Evolutionary conservation across 2,113 vertebrate genomes (phyloP).

Genomic region (Antechinus stuartii): DNA sequence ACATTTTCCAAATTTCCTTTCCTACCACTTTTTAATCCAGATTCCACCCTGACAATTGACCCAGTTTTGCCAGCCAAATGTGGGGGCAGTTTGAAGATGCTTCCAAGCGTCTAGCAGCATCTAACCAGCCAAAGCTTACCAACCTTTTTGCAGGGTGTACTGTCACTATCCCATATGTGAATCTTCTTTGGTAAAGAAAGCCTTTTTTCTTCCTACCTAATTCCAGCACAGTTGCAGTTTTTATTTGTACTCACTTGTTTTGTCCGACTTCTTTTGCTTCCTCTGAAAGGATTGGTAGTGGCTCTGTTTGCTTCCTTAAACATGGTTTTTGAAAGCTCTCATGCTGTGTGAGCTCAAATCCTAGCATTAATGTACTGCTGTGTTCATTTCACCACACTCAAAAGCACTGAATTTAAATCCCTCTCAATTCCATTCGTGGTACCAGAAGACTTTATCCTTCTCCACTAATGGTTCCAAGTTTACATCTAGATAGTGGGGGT

Average conservation of each 20-base stretch:
- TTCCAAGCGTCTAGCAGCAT: conserved; percentile 77
- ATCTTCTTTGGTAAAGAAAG: conserved; percentile 71
- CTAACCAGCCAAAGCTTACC: conserved; percentile 59
- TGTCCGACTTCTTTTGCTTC: conserved; percentile 81
- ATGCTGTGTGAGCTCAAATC: conserved; percentile 87
- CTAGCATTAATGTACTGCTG: conserved; percentile 88
- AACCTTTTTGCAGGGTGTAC: conserved; percentile 60
- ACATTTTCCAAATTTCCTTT: conserved; percentile 40
- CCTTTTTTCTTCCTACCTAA: conserved; percentile 58
- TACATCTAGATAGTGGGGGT: conserved; percentile 86
- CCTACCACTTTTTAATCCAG: conserved; percentile 28
- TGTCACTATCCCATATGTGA: conserved; percentile 66
- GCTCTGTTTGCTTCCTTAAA: conserved; percentile 85
- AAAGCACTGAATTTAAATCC: conserved; percentile 88
- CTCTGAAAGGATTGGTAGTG: conserved; percentile 82
- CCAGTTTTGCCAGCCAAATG: conserved; percentile 55
- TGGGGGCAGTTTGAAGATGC: conserved; percentile 67
- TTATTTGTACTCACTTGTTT: conserved; percentile 82
- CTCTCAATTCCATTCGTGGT: conserved; percentile 84
- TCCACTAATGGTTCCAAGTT: conserved; percentile 87
- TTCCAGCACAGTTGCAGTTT: conserved; percentile 72
- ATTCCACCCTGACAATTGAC: conserved; percentile 50
- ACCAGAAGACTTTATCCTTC: conserved; percentile 85
- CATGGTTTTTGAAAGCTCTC: conserved; percentile 86
- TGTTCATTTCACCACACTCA: conserved; percentile 86